Evolutionary conservation across 2,113 vertebrate genomes (phyloP).

Genomic region (Podarcis muralis): DNA sequence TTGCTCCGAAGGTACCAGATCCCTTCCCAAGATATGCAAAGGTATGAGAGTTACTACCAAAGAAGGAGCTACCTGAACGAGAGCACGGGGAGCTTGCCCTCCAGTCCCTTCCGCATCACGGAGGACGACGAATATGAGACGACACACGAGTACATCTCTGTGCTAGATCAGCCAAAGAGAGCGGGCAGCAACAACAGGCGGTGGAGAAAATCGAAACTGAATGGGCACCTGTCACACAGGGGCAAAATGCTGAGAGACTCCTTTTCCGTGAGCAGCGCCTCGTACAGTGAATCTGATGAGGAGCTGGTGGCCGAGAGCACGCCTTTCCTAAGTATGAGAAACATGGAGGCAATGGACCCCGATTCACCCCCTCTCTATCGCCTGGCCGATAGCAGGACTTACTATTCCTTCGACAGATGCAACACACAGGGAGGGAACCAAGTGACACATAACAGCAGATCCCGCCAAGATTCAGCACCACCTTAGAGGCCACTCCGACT

Average conservation of each 20-base stretch:
- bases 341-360: constrained; percentile 79
- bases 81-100: constrained; percentile 93
- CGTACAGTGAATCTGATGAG: constrained; percentile 90
- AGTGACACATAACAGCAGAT: constrained; percentile 77
- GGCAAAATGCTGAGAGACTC: constrained; percentile 88
- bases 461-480: constrained; percentile 88
- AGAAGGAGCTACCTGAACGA: constrained; percentile 89
- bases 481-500: constrained; percentile 78
- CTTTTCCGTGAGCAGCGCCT: constrained; percentile 93
- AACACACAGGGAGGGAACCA: constrained; percentile 78
- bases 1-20: constrained; percentile 89
- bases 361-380: constrained; percentile 88
- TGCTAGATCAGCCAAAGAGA: constrained; percentile 85
- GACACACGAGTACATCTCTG: constrained; percentile 93
- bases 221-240: constrained; percentile 91
- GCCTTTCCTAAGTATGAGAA: constrained; percentile 95
- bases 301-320: constrained; percentile 93
- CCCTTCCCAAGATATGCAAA: constrained; percentile 86
- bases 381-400: constrained; percentile 92
- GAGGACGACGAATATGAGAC: constrained; percentile 97
- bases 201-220: constrained; percentile 93
- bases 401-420: constrained; percentile 86
- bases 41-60: constrained; percentile 92
- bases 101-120: constrained; percentile 91
- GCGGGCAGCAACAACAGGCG: constrained; percentile 83